Evolutionary conservation across 2,113 vertebrate species (phyloP), one percentile per base, ranked within the genome.

Genomic region (Pimephales promelas): DNA sequence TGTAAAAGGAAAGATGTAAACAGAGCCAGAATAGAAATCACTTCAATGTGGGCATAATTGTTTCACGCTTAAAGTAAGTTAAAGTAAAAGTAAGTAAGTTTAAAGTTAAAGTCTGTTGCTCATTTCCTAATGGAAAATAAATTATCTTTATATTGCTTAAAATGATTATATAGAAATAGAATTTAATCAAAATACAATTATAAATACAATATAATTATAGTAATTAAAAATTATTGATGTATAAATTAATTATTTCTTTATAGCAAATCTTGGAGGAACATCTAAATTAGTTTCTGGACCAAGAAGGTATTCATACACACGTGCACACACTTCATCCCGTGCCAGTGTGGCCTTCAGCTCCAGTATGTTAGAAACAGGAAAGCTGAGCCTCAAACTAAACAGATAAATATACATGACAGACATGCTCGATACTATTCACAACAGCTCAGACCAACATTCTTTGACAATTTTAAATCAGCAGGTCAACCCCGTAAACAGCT

Each of bases 331-430:
- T 66, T 26, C 2, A 79, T 56, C 59, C 7, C 31, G 40, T 84
- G 70, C 40, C 82, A 57, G n/a, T 9, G 22, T n/a, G 31, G 66
- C 36, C 47, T 47, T 8, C 26, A 64, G 43, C 34, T 47, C 11
- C 26, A 73, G 43, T 24, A 57, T 87, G 66, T 47, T 34, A 76
- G 72, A 61, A 59, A 79, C 28, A 20, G 85, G 79, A 83, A 79
- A 83, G 18, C 66, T 79, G 34, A n/a, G 71, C 68, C 52, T 87
- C 40, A 34, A 64, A 24, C 47, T 13, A n/a, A 74, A 24, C 75
- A 59, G 86, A 22, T 59, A 74, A 68, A 84, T 79, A 82, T 85
- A 87, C 59, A 45, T 79, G 84, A 79, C 80, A 74, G 83, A 78
- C 57, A 82, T 83, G 61, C 62, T 61, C 66, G 77, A 78, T 77